Evolutionary conservation across 2,888 invertebrate species (phyloP).

Genomic region (Mythimna impura): DNA sequence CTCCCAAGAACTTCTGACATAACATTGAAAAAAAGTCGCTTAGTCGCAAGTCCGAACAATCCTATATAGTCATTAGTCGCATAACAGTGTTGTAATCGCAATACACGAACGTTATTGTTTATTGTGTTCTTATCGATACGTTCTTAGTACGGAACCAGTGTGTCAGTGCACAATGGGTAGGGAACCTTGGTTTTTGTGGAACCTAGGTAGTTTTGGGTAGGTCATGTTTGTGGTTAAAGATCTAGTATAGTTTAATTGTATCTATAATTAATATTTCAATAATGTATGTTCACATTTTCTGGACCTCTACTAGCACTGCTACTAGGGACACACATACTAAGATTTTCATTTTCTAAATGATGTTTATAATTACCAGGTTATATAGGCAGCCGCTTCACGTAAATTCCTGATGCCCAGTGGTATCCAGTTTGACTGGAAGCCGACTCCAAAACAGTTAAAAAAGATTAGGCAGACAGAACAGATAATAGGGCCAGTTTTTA

Average conservation of each 20-base stretch:
- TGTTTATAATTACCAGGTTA: no score
- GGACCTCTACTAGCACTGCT: no score
- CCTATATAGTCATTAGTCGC: conserved; percentile 76
- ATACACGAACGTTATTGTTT: conserved; percentile 88
- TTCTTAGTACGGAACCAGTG: conserved; percentile 78
- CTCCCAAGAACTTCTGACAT: conserved; percentile 51
- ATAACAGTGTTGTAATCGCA: conserved; percentile 78
- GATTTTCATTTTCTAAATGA: no score
- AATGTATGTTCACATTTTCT: neutral
- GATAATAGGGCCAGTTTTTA: no score
- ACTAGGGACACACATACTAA: no score
- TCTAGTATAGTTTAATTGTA: conserved; percentile 16
- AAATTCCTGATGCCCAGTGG: no score
- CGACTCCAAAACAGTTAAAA: no score
- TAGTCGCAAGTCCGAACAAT: conserved; percentile 68
- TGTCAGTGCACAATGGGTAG: conserved; percentile 78
- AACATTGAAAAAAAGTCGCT: conserved; percentile 63
- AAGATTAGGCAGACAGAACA: no score
- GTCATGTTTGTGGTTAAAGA: conserved; percentile 40
- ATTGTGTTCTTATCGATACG: conserved; percentile 90
- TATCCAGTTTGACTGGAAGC: no score
- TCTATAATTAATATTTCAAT: neutral
- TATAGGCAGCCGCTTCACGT: no score
- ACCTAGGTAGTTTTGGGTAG: conserved; percentile 53
- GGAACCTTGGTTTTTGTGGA: conserved; percentile 84